Evolutionary conservation across 1,140 invertebrate species (phyloP).

Genomic region (Drosophila arizonae): DNA sequence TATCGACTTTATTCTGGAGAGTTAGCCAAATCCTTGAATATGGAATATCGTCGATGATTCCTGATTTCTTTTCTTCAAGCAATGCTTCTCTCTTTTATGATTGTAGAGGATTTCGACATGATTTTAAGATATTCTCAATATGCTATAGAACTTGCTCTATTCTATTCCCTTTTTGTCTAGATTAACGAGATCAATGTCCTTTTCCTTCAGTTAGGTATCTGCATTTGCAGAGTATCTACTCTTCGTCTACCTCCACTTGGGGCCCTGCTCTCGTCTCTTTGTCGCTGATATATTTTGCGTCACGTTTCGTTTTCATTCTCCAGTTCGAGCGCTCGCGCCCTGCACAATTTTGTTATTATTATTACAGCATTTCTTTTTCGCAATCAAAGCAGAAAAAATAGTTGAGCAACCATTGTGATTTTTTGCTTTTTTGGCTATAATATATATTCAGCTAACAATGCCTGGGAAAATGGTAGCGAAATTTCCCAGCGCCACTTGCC

Average conservation of each 20-base stretch:
- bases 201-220: too few relatives aligned
- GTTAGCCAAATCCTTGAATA: too few relatives aligned
- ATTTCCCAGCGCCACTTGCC: conserved; percentile 14
- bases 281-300: conserved; percentile 63
- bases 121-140: too few relatives aligned
- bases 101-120: too few relatives aligned
- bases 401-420: conserved; percentile 74
- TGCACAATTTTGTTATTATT: conserved; percentile 67
- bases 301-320: conserved; percentile 76
- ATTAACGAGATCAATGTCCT: too few relatives aligned
- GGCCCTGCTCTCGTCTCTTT: not conserved
- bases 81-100: too few relatives aligned
- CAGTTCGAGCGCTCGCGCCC: conserved; percentile 54
- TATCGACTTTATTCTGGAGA: too few relatives aligned
- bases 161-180: too few relatives aligned
- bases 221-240: not conserved
- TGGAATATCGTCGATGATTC: too few relatives aligned
- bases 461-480: conserved; percentile 13
- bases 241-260: not conserved
- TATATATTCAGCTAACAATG: conserved; percentile 42
- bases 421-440: not conserved
- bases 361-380: conserved; percentile 77
- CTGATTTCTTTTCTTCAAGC: too few relatives aligned
- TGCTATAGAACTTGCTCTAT: too few relatives aligned
- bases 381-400: conserved; percentile 35